Conservation (phyloP, 2,797 vertebrate genomes). For the Forpus xanthops region DNA sequence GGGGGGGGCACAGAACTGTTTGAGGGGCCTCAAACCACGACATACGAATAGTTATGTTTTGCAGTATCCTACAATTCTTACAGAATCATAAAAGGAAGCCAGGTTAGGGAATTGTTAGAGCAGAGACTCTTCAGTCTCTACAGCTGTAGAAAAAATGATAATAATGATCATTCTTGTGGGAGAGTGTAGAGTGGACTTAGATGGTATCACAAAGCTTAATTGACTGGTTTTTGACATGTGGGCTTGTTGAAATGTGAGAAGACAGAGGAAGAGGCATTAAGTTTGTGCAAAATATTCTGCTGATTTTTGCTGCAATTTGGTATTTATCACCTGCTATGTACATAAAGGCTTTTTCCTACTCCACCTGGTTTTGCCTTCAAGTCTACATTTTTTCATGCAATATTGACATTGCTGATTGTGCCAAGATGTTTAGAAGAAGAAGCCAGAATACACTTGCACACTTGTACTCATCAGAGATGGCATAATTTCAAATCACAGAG, state of each 20-base stretch:
- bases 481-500: not conserved
- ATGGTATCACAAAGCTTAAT: not conserved
- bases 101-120: not conserved
- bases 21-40: too few species aligned
- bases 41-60: not conserved
- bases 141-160: not conserved
- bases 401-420: slow-evolving; percentile 11
- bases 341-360: slow-evolving; percentile 2
- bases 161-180: not conserved
- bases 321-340: not conserved
- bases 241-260: not conserved
- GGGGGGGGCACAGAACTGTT: too few species aligned
- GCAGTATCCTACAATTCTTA: not conserved
- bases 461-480: not conserved
- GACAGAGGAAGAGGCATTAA: not conserved
- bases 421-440: not conserved
- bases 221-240: not conserved
- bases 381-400: not conserved
- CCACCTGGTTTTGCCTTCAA: slow-evolving; percentile 17
- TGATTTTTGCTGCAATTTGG: not conserved
- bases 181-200: not conserved
- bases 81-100: not conserved
- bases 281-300: not conserved
- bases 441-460: not conserved
- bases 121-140: not conserved